Evolutionary conservation across 1,140 invertebrate genomes (phyloP).

Genomic region (Zaprionus camerounensis): DNA sequence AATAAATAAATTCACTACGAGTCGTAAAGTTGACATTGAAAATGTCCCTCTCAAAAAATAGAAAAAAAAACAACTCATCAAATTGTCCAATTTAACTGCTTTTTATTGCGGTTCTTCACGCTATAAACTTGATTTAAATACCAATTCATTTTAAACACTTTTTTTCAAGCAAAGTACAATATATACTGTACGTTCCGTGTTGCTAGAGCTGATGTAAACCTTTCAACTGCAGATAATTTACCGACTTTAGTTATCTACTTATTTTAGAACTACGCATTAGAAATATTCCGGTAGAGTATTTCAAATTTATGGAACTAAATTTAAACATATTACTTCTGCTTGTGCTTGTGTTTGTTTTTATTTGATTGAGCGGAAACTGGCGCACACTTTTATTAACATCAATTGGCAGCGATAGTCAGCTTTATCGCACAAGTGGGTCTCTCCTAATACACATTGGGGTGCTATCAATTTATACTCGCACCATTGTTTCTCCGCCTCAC

Average conservation of each 20-base stretch:
- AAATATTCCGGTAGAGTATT: conserved; percentile 1
- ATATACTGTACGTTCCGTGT: neutral
- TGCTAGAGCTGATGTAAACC: neutral
- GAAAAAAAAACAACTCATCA: neutral
- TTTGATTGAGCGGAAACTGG: conserved; percentile 63
- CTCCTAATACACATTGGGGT: conserved; percentile 37
- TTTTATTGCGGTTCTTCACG: conserved; percentile 3
- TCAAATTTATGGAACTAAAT: neutral
- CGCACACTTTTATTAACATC: conserved; percentile 71
- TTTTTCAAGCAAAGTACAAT: neutral
- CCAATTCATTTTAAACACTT: neutral
- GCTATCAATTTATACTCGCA: conserved; percentile 26
- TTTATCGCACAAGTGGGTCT: conserved; percentile 59
- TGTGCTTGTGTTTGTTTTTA: conserved; percentile 8
- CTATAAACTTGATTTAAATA: conserved; percentile 8
- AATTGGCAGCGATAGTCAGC: conserved; percentile 57
- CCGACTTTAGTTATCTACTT: neutral
- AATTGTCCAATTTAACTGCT: conserved; percentile 8
- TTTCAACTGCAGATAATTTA: neutral
- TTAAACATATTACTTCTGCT: neutral
- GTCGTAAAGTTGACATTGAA: conserved; percentile 6
- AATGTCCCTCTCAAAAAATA: neutral
- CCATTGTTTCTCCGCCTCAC: conserved; percentile 30
- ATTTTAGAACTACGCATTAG: conserved; percentile 1
- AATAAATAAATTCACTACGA: neutral